Evolutionary conservation across 2,888 invertebrate species (phyloP).

Genomic region (Crioceris asparagi): DNA sequence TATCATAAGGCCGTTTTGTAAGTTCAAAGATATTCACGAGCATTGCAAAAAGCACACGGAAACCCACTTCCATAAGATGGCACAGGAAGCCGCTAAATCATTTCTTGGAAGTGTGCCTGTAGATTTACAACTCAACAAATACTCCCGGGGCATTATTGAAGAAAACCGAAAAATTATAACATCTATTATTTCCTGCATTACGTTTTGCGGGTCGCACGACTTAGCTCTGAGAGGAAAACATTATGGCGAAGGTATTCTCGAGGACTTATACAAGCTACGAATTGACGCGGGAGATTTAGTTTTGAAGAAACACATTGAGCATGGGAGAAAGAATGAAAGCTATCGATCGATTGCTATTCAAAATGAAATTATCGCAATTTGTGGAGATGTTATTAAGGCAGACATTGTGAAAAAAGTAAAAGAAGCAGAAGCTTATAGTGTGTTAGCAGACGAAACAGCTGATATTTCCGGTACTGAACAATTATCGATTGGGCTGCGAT

Average conservation of each 20-base stretch:
- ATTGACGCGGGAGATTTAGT: slow-evolving; percentile 21
- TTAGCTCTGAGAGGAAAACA: slow-evolving; percentile 14
- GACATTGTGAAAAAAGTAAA: slow-evolving; percentile 19
- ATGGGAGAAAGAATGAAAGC: slow-evolving; percentile 22
- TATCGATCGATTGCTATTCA: slow-evolving; percentile 26
- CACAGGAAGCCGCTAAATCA: slow-evolving; percentile 22
- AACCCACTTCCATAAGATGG: slow-evolving; percentile 17
- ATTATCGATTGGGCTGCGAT: slow-evolving; percentile 22
- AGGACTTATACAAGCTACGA: slow-evolving; percentile 20
- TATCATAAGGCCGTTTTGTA: slow-evolving; percentile 18
- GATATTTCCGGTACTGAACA: slow-evolving; percentile 25
- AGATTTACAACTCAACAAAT: too few species aligned
- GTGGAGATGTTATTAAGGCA: slow-evolving; percentile 17
- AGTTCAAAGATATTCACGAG: slow-evolving; percentile 11
- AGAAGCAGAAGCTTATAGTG: slow-evolving; percentile 16
- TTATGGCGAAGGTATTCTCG: slow-evolving; percentile 18
- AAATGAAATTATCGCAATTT: slow-evolving; percentile 24
- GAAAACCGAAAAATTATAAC: slow-evolving; percentile 19
- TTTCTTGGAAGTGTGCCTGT: slow-evolving; percentile 18
- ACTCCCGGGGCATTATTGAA: slow-evolving; percentile 16
- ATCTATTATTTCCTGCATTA: slow-evolving; percentile 21
- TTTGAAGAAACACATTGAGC: slow-evolving; percentile 24
- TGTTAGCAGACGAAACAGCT: slow-evolving; percentile 25
- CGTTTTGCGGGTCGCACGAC: slow-evolving; percentile 11
- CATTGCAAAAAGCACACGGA: slow-evolving; percentile 14